Percentiles rank a stretch among this genome's conserved stretches.
These are phyloP conservation scores for Ditula angustiorana DNA, from an alignment of 2,888 invertebrate species.

Conservation along the genomic window DNA sequence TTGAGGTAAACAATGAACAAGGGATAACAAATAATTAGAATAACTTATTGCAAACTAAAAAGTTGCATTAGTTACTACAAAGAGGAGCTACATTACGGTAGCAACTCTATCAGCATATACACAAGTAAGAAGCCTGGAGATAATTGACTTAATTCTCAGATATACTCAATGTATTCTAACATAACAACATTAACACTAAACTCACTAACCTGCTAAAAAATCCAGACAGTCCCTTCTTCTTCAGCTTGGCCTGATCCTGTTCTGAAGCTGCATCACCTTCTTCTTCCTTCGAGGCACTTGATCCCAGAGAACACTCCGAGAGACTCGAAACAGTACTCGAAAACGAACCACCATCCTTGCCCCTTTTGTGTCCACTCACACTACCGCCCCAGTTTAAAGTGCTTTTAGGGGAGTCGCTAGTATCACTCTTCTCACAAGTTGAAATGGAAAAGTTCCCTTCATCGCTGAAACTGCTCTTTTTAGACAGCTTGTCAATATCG, in stretches of 20 bases:
- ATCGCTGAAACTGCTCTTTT: constrained; percentile 83
- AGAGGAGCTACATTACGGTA: too few relatives aligned
- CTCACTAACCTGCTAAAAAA: constrained; percentile 87
- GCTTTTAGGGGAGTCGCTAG: constrained; percentile 82
- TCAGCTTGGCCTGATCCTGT: constrained; percentile 76
- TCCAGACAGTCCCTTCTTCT: constrained; percentile 86
- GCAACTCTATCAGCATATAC: too few relatives aligned
- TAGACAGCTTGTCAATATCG: constrained; percentile 77
- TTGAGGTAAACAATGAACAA: too few relatives aligned
- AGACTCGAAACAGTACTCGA: constrained; percentile 89
- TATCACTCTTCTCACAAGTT: constrained; percentile 82
- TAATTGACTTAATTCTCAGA: too few relatives aligned
- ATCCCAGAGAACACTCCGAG: constrained; percentile 89
- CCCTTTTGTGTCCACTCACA: constrained; percentile 81
- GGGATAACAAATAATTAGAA: too few relatives aligned
- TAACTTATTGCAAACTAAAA: too few relatives aligned
- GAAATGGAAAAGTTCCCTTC: constrained; percentile 81
- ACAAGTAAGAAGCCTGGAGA: too few relatives aligned
- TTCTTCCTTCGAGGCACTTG: constrained; percentile 83
- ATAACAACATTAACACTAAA: constrained; percentile 3
- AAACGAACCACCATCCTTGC: constrained; percentile 87
- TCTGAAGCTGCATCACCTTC: constrained; percentile 62
- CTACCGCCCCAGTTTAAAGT: constrained; percentile 80
- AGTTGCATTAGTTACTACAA: too few relatives aligned
- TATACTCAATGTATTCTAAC: background rate